Evolutionary conservation across 2,113 vertebrate genomes (phyloP), one percentile per base, ranked within the genome.

Genomic region (Polypterus bichir): DNA sequence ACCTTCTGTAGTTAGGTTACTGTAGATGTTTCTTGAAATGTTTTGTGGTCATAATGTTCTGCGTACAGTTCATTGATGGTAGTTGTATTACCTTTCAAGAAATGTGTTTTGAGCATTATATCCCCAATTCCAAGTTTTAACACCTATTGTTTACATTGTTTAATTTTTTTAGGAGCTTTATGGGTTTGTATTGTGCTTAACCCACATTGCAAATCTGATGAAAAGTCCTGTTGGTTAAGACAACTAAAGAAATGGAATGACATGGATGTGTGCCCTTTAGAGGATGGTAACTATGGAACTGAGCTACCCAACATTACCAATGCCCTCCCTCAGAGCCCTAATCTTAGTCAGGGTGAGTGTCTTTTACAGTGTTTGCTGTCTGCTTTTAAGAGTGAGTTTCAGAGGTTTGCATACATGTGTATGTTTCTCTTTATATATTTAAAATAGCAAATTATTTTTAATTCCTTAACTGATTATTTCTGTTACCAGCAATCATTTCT

Each of bases 101-200:
- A 27, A 27, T 27, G 27, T 27, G 27, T 1, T 27, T 27, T 27
- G 27, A 27, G 27, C 27, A 27, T 27, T 27, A 27, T 52, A 44
- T 54, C 8, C 47, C 44, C 54, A 10, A n/a, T 48, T 47, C 54
- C 56, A 47, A 11, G 54, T 5, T n/a, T n/a, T 45, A 6, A 10
- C 9, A 44, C 46, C n/a, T 49, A 10, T 45, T 46, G 11, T 10
- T 52, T 10, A 52, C 4, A 52, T 7, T 8, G 27, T 27, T 52
- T 52, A 7, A 9, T 5, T 75, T 74, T 74, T 63, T 66, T 84
- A 99, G 96, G 96, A 82, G 94, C 94, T 0, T 76, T 99, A 73
- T 99, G 96, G 96, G 94, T 99, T 63, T 99, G 96, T 0, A 91
- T 99, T 60, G 95, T 99, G 78, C 75, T 99, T 57, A 99, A 99